phyloP scores from a whole-genome alignment of 2,797 vertebrate species.

The Sebastes cheni region DNA sequence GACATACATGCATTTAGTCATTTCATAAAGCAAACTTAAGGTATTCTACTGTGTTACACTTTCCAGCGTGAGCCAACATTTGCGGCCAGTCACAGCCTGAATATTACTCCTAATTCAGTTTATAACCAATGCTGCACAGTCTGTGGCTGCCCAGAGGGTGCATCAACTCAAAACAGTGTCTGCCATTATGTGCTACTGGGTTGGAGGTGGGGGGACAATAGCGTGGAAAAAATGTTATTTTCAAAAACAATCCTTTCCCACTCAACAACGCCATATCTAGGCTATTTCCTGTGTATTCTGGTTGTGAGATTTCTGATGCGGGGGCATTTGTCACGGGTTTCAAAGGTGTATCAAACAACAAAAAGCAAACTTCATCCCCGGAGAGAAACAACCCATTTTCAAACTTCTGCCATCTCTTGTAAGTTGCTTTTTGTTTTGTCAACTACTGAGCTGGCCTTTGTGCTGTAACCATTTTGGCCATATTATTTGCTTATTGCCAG shows the following conservation, averaged over 20 bases:
- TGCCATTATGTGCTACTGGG: conserved; percentile 79
- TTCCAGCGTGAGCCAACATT: conserved; percentile 66
- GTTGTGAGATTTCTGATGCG: conserved; percentile 85
- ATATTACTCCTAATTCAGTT: conserved; percentile 79
- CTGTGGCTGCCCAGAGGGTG: conserved; percentile 75
- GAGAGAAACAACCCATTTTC: conserved; percentile 65
- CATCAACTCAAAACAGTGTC: conserved; percentile 81
- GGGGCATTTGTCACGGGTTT: conserved; percentile 85
- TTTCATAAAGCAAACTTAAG: conserved; percentile 72
- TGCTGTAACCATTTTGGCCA: conserved; percentile 24
- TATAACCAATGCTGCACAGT: conserved; percentile 81
- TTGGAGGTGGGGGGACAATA: conserved; percentile 74
- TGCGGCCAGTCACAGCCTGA: conserved; percentile 75
- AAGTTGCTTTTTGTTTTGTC: conserved; percentile 61
- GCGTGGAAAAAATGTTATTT: conserved; percentile 83
- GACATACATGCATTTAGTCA: conserved; percentile 60
- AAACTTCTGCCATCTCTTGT: conserved; percentile 70
- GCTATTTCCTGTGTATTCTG: conserved; percentile 86
- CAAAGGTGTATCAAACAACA: conserved; percentile 84
- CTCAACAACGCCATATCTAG: conserved; percentile 79
- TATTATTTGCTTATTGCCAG: conserved; percentile 30
- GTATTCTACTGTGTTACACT: conserved; percentile 62
- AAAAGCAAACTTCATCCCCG: conserved; percentile 73
- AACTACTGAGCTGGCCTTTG: conserved; percentile 47
- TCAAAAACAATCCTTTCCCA: conserved; percentile 81